Evolutionary conservation across 2,113 vertebrate species (phyloP).

Genomic region (Motacilla tschutschensis): DNA sequence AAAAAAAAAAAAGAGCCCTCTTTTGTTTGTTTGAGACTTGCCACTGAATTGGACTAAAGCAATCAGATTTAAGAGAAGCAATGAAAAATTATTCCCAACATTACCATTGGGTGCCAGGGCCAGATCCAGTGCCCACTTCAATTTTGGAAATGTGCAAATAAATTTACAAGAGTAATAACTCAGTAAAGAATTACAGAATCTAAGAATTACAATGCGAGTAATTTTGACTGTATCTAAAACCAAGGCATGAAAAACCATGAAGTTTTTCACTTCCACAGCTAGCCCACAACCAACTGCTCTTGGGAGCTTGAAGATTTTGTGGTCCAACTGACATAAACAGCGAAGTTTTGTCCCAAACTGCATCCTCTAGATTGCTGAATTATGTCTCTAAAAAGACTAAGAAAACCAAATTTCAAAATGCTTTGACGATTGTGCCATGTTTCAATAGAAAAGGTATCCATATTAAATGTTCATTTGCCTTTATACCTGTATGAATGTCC

Average conservation of each 20-base stretch:
- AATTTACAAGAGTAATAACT: background rate
- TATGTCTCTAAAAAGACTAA: background rate
- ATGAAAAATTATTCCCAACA: background rate
- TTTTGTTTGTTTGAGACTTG: background rate
- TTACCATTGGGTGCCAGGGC: background rate
- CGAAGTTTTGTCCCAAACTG: background rate
- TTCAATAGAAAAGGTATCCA: background rate
- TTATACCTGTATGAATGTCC: background rate
- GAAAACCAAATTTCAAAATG: background rate
- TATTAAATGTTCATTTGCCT: background rate
- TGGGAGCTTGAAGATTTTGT: background rate
- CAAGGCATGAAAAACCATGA: background rate
- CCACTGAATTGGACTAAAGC: background rate
- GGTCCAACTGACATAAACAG: background rate
- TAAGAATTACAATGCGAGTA: background rate
- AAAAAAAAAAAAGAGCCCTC: background rate
- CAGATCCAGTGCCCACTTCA: background rate
- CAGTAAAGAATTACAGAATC: background rate
- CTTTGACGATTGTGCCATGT: background rate
- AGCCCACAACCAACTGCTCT: background rate
- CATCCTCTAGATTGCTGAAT: background rate
- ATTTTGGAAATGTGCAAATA: background rate
- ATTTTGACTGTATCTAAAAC: background rate
- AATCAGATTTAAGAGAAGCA: background rate
- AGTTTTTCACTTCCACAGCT: background rate